Evolutionary conservation across 2,888 invertebrate genomes (phyloP), one percentile per base, ranked within the genome.

Genomic region (Oithona nana): DNA sequence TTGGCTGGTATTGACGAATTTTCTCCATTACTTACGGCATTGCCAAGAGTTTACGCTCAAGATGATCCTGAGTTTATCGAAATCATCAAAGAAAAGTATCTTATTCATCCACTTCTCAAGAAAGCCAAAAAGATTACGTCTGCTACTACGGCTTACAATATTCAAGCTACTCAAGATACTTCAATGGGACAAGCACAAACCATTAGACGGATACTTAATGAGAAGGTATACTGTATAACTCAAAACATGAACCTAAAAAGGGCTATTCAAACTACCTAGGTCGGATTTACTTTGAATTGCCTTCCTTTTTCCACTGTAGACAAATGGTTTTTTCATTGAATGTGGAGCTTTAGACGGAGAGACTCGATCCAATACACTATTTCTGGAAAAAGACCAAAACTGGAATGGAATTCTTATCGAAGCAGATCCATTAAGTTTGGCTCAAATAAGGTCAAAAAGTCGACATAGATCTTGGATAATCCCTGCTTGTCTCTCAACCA

Each of bases 271-370:
- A n/a, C n/a, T n/a, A n/a, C n/a, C n/a, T n/a, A n/a, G n/a, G n/a
- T n/a, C n/a, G n/a, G n/a, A n/a, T n/a, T n/a, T n/a, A n/a, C n/a
- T n/a, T n/a, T n/a, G n/a, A n/a, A n/a, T n/a, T n/a, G n/a, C n/a
- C n/a, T n/a, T n/a, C n/a, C 8, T 16, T 39, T 39, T 39, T 56
- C 49, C 60, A 64, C 67, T 68, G 24, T 67, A 76, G 74, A 71
- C 63, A 66, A 71, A 73, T 66, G 78, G 78, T 13, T 77, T 78
- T 68, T 79, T 78, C 68, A 70, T 79, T 31, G 79, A 79, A 68
- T 77, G 76, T 65, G 79, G 79, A 2, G 78, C 78, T 2, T 69
- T 77, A 64, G 77, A 78, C 66, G 79, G 79, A 0, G 78, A 78
- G 67, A 75, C 75, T 1, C 70, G 77, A 28, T 78, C 78, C 30